Conservation (phyloP, 1,140 invertebrate species). For the Hypothenemus hampei region DNA sequence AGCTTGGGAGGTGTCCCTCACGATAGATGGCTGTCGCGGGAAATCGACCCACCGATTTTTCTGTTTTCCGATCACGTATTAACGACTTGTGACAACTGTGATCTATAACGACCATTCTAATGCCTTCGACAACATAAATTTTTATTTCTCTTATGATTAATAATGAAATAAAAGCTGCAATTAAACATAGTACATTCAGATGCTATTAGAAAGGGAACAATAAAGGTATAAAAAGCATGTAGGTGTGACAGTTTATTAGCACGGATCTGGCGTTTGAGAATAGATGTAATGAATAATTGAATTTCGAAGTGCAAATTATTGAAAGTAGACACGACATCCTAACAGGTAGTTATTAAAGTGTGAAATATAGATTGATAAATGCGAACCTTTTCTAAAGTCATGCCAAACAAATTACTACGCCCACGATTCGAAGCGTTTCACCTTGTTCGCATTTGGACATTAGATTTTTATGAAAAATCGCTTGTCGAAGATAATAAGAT, state of each 20-base stretch:
- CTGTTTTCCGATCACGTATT: slow-evolving; percentile 42
- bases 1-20: slow-evolving; percentile 44
- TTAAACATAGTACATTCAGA: too few relatives aligned
- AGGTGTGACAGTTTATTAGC: neutral
- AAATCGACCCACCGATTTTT: slow-evolving; percentile 42
- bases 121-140: too few relatives aligned
- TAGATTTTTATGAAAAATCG: slow-evolving; percentile 2
- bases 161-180: too few relatives aligned
- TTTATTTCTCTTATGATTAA: too few relatives aligned
- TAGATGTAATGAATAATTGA: slow-evolving; percentile 28
- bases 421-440: slow-evolving; percentile 19
- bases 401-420: slow-evolving; percentile 27
- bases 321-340: slow-evolving; percentile 28
- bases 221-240: too few relatives aligned
- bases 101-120: slow-evolving; percentile 46
- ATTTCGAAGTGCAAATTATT: slow-evolving; percentile 28
- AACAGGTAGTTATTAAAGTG: slow-evolving; percentile 23
- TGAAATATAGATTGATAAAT: slow-evolving; percentile 31
- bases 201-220: too few relatives aligned
- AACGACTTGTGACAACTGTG: slow-evolving; percentile 46
- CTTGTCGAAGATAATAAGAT: neutral
- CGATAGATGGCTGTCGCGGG: slow-evolving; percentile 46
- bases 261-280: slow-evolving; percentile 1
- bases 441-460: slow-evolving; percentile 16
- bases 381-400: slow-evolving; percentile 25